Evolutionary conservation across 2,113 vertebrate species (phyloP).

Genomic region (rat (Rattus norvegicus)): DNA sequence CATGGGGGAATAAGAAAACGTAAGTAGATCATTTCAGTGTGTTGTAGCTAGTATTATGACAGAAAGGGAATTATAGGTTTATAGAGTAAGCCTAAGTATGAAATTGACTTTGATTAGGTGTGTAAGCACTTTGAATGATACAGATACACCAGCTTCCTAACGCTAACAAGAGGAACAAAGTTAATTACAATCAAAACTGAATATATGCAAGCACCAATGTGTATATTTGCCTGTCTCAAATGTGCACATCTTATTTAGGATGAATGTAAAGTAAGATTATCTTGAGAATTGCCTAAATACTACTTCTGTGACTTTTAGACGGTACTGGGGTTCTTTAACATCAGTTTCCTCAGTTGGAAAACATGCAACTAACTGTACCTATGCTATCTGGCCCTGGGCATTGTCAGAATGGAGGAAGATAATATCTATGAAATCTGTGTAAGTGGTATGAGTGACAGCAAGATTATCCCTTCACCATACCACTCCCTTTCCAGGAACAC

Average conservation of each 20-base stretch:
- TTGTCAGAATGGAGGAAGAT: neutral
- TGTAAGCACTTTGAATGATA: constrained; percentile 50
- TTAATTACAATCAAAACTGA: constrained; percentile 33
- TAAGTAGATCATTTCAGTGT: constrained; percentile 8
- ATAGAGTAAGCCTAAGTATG: constrained; percentile 26
- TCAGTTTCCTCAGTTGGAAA: neutral
- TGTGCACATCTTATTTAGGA: neutral
- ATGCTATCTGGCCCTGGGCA: neutral
- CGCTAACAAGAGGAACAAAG: neutral
- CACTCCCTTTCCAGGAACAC: neutral
- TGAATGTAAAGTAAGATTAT: neutral
- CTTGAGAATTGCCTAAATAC: neutral
- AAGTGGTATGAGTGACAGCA: neutral
- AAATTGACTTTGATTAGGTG: constrained; percentile 39
- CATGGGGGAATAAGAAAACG: neutral
- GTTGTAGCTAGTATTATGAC: neutral
- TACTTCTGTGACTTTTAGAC: neutral
- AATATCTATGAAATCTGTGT: neutral
- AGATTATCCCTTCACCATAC: neutral
- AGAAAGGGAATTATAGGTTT: constrained; percentile 23
- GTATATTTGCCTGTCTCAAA: neutral
- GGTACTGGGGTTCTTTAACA: neutral
- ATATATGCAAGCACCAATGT: constrained; percentile 1
- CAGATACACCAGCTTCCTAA: neutral
- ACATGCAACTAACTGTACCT: neutral